These are phyloP conservation scores for Amblyjoppa fuscipennis DNA, from an alignment of 2,888 invertebrate genomes.

Conservation along the genomic window DNA sequence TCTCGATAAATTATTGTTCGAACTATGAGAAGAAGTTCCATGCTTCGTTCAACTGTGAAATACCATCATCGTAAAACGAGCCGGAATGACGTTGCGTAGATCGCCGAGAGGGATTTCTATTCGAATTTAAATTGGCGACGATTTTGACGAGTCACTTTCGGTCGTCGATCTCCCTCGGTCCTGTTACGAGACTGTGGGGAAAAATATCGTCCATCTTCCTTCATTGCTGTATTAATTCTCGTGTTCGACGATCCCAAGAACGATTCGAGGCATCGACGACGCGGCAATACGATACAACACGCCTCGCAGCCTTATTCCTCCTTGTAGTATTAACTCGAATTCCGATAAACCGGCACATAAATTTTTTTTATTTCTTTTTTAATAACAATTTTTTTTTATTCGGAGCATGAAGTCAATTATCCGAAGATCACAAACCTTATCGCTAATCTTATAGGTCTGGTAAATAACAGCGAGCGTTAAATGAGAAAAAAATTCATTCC, in stretches of 20 bases:
- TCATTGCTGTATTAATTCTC: constrained; percentile 21
- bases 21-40: constrained; percentile 5
- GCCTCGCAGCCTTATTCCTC: constrained; percentile 13
- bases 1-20: constrained; percentile 17
- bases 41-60: constrained; percentile 50
- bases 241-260: constrained; percentile 41
- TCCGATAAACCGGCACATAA: not conserved
- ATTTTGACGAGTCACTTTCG: constrained; percentile 65
- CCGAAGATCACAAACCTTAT: not conserved
- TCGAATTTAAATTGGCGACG: constrained; percentile 71
- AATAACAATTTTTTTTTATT: not conserved
- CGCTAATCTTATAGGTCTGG: not conserved
- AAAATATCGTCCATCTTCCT: constrained; percentile 9
- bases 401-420: not conserved
- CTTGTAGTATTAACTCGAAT: constrained; percentile 21
- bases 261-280: constrained; percentile 39
- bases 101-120: constrained; percentile 68
- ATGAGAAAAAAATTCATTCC: not conserved
- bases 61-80: constrained; percentile 48
- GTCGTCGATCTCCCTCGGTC: constrained; percentile 51
- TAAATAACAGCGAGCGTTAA: not conserved
- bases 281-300: constrained; percentile 33
- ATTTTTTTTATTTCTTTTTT: not conserved
- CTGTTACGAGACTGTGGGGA: constrained; percentile 16
- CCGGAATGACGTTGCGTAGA: constrained; percentile 68